A percentile compares a stretch with the other conserved stretches of the same genome.
These are phyloP conservation scores for Takifugu rubripes DNA, from an alignment of 2,797 vertebrate species.

Conservation along the genomic window DNA sequence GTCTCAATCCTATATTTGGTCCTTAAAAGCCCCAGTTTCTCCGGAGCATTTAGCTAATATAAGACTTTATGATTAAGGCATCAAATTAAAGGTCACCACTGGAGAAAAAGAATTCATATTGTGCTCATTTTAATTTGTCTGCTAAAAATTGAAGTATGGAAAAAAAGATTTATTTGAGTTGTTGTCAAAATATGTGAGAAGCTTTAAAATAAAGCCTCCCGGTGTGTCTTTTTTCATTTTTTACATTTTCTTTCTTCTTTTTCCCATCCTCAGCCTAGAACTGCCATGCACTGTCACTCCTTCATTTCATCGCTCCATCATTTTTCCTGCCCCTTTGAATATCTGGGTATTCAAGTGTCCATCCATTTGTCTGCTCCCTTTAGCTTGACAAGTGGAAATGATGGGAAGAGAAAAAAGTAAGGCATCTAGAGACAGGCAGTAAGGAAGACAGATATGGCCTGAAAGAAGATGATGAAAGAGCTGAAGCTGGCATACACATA, in stretches of 20 bases:
- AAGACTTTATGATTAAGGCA: no score
- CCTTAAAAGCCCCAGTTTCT: no score
- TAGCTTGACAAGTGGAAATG: constrained; percentile 64
- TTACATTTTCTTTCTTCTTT: not conserved
- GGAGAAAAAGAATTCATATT: no score
- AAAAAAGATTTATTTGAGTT: no score
- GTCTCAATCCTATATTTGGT: no score
- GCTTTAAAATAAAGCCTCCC: no score
- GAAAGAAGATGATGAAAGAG: not conserved
- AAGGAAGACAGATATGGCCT: constrained; percentile 26
- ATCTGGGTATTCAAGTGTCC: constrained; percentile 63
- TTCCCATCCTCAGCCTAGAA: not conserved
- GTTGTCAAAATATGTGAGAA: no score
- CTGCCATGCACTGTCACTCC: constrained; percentile 56
- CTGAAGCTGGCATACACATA: not conserved
- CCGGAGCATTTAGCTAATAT: no score
- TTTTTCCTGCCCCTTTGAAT: constrained; percentile 45
- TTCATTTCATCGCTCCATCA: constrained; percentile 66
- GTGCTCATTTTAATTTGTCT: no score
- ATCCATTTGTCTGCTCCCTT: constrained; percentile 65
- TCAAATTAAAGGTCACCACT: no score
- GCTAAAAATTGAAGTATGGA: no score
- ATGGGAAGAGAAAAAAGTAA: constrained; percentile 33
- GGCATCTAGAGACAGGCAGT: constrained; percentile 5
- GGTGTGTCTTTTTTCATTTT: no score